A percentile compares a stretch with the other conserved stretches of the same genome.
Evolutionary conservation across 2,113 vertebrate genomes (phyloP).

Genomic region (Tringa solitaria): DNA sequence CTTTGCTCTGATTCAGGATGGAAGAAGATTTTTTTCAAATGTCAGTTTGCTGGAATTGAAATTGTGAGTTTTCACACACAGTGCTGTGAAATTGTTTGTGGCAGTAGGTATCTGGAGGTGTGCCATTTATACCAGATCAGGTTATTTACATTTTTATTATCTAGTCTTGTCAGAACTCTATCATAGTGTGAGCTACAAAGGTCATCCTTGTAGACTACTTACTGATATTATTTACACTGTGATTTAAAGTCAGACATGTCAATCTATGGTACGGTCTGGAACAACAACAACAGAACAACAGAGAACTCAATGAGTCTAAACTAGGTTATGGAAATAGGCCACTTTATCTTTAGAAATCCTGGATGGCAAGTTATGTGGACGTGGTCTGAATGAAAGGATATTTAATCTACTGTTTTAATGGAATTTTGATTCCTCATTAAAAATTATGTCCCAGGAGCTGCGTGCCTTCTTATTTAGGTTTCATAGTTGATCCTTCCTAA

Average conservation of each 20-base stretch:
- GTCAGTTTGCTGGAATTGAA: neutral
- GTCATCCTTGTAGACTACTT: neutral
- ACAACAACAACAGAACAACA: neutral
- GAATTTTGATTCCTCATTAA: neutral
- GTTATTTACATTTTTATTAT: constrained; percentile 18
- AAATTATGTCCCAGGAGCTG: neutral
- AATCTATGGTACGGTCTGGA: neutral
- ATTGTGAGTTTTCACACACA: neutral
- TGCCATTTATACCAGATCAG: neutral
- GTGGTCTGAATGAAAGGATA: neutral
- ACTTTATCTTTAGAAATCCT: constrained; percentile 68
- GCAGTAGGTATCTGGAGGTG: neutral
- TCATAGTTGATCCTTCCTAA: neutral
- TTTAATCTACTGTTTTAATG: neutral
- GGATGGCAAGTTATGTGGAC: neutral
- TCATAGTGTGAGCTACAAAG: neutral
- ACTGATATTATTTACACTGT: neutral
- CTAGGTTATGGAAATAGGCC: constrained; percentile 66
- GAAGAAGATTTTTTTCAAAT: neutral
- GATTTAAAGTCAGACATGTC: neutral
- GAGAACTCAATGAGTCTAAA: constrained; percentile 36
- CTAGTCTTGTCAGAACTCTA: neutral
- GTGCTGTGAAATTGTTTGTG: neutral
- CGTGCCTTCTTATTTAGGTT: neutral
- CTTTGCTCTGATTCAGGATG: neutral